Evolutionary conservation across 2,797 vertebrate species (phyloP).

Genomic region (Hipposideros larvatus): DNA sequence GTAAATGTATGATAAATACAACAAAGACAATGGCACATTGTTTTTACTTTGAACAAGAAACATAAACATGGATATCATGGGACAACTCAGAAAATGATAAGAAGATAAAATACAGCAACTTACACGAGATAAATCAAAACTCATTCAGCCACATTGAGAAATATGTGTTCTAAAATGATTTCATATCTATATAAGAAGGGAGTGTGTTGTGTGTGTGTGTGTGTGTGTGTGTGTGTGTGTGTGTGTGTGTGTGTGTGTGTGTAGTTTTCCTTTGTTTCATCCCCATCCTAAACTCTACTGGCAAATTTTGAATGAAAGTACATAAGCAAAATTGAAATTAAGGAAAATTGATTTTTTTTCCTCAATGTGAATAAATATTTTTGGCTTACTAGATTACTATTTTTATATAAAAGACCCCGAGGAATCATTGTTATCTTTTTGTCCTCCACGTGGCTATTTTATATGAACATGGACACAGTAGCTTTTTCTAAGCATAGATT

Average conservation of each 20-base stretch:
- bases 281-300: not conserved
- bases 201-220: not conserved
- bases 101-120: not conserved
- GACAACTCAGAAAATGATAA: not conserved
- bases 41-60: constrained; percentile 11
- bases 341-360: not conserved
- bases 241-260: not conserved
- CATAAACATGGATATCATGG: not conserved
- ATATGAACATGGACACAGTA: not conserved
- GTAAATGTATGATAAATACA: not conserved
- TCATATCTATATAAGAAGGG: not conserved
- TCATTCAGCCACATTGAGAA: not conserved
- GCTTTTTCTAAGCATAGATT: not conserved
- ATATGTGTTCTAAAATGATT: not conserved
- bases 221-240: not conserved
- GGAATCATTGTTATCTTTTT: not conserved
- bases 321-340: not conserved
- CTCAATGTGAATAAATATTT: not conserved
- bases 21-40: not conserved
- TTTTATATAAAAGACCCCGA: not conserved
- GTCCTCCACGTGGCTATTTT: not conserved
- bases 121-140: not conserved
- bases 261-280: not conserved
- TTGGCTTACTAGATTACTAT: not conserved
- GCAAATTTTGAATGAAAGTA: not conserved